phyloP scores from a whole-genome alignment of 2,113 vertebrate species.

The Heptranchias perlo region DNA sequence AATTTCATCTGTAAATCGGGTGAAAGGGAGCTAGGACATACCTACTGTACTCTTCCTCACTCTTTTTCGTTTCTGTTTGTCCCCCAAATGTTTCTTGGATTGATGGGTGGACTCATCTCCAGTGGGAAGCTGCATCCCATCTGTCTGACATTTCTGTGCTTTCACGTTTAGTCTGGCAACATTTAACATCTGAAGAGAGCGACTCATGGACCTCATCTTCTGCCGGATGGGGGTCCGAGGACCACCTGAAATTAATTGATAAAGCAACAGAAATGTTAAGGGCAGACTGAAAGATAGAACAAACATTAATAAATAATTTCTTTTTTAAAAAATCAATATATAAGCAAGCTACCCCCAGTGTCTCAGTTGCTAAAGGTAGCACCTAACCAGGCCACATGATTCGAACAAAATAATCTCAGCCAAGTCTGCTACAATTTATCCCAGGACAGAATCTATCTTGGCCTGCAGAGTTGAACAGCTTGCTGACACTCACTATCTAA shows the following conservation, averaged over 20 bases:
- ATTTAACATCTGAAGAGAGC: constrained; percentile 93
- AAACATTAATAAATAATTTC: no score
- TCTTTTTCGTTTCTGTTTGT: constrained; percentile 57
- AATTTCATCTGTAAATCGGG: neutral
- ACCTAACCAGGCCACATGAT: neutral
- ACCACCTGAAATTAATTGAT: constrained; percentile 56
- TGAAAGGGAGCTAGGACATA: constrained; percentile 24
- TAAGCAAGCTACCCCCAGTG: neutral
- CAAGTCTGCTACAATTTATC: neutral
- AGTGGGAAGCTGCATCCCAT: constrained; percentile 47
- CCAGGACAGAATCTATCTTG: neutral
- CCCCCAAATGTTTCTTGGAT: constrained; percentile 53
- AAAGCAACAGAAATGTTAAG: neutral
- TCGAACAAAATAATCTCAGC: neutral
- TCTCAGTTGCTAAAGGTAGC: neutral
- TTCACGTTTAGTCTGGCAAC: constrained; percentile 84
- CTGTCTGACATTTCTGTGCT: constrained; percentile 76
- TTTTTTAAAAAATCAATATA: no score
- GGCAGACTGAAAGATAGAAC: neutral
- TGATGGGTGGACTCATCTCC: constrained; percentile 53
- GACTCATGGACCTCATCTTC: constrained; percentile 95
- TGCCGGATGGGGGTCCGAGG: constrained; percentile 87
- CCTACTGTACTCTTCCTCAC: constrained; percentile 47
- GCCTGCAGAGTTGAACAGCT: neutral
- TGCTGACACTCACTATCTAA: neutral